Base-by-base conservation (phyloP, 2,888 invertebrate species). In the Cephonodes hylas region DNA sequence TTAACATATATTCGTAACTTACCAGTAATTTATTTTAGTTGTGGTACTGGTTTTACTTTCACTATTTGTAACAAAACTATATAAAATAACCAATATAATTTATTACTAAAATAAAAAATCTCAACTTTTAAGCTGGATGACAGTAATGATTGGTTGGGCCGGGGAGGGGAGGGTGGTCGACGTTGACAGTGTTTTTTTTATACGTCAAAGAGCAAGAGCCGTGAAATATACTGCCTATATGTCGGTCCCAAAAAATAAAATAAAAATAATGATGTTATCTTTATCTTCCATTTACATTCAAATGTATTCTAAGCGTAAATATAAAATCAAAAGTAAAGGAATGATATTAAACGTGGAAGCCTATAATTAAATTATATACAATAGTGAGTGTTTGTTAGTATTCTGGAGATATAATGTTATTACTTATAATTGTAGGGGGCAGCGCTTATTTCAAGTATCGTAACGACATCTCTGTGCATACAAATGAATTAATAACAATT, bases 1-100 rank as follows among this genome's bases (percentile, higher is more conserved):
- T 68, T 64, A 62, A 42, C 60, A 64, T 58, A 34, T 38, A 23
- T 5, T 46, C n/a, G 61, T 58, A 46, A 76, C 81, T 82, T 75
- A 84, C 84, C 79, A 69, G 69, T 72, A 60, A 65, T 67, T 68
- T 60, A 64, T 64, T 72, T 68, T 71, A 59, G n/a, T 68, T 64
- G 64, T 8, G 13, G 34, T 18, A 20, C 69, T 75, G 67, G 65
- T 75, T 73, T 66, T 61, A 64, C 74, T 68, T 73, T 71, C 72
- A 77, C 75, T 79, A 81, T 76, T 68, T 77, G 79, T 68, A 76
- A 71, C 68, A 78, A 77, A 79, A 53, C 38, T 69, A 83, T 84
- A 70, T 76, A 83, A 88, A 83, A 79, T 63, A 79, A 88, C 77
- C 75, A 86, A 88, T 88, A 85, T 77, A 88, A 87, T 86, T 88